A percentile compares a stretch with the other conserved stretches of the same genome.
phyloP scores from a whole-genome alignment of 2,113 vertebrate species.

The Odontesthes bonariensis region DNA sequence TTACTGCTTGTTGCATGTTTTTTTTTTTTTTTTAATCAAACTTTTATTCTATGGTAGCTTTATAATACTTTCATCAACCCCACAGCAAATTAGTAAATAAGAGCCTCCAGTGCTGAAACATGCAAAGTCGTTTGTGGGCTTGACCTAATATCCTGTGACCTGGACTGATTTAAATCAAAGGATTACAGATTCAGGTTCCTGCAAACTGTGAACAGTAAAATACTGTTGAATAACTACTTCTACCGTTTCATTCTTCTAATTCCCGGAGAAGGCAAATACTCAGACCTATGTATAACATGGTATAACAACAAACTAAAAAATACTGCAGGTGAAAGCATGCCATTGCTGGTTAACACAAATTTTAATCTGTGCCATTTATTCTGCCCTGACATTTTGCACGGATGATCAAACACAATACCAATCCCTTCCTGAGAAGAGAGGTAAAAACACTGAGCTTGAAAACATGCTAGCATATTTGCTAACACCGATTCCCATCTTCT shows the following conservation, averaged over 20 bases:
- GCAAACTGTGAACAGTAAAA: slow-evolving; percentile 1
- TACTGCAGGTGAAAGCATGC: background rate
- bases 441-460: background rate
- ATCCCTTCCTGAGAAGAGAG: background rate
- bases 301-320: background rate
- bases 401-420: background rate
- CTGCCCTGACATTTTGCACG: background rate
- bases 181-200: slow-evolving; percentile 7
- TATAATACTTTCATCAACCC: slow-evolving; percentile 5
- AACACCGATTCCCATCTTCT: background rate
- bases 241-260: background rate
- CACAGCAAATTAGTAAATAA: background rate
- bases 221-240: background rate
- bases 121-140: background rate
- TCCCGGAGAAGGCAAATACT: background rate
- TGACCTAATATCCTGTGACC: slow-evolving; percentile 36
- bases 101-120: background rate
- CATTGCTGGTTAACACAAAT: background rate
- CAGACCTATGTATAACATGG: background rate
- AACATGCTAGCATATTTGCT: background rate
- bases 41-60: background rate
- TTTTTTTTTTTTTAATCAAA: background rate
- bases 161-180: slow-evolving; percentile 8
- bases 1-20: background rate
- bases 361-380: background rate